Conservation (phyloP, 2,797 vertebrate species). For the Tarsius wallacei region DNA sequence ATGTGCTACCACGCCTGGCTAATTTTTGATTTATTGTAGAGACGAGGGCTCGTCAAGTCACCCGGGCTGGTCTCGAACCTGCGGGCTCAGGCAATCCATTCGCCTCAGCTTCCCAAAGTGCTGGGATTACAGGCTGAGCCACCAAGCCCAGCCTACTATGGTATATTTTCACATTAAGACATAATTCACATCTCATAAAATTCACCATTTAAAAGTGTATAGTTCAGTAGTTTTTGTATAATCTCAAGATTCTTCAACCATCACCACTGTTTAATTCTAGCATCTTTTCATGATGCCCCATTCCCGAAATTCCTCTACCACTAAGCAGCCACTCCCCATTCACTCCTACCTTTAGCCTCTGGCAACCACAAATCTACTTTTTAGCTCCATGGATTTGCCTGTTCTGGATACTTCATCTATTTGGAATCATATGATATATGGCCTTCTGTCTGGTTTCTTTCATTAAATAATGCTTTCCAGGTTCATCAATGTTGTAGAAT, state of each 20-base stretch:
- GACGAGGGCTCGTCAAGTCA: too few relatives aligned
- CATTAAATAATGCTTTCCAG: background rate
- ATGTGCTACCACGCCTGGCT: too few relatives aligned
- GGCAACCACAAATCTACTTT: background rate
- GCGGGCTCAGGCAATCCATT: too few relatives aligned
- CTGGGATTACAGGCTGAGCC: too few relatives aligned
- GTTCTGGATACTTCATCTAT: background rate
- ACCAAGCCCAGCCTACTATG: too few relatives aligned
- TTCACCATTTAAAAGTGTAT: background rate
- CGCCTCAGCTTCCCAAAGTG: too few relatives aligned
- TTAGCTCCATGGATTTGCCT: background rate
- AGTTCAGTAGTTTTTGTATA: background rate
- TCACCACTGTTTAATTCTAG: background rate
- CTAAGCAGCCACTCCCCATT: background rate
- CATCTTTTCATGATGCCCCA: background rate
- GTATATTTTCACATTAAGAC: background rate
- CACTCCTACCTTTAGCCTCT: background rate
- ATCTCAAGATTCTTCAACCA: background rate
- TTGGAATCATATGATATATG: background rate
- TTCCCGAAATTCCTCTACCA: background rate
- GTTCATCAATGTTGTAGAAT: background rate
- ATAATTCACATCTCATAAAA: background rate
- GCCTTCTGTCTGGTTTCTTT: background rate
- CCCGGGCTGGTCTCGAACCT: too few relatives aligned
- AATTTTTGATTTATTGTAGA: too few relatives aligned